Percentiles rank a stretch among this genome's conserved stretches.
Evolutionary conservation across 1,140 invertebrate species (phyloP).

Genomic region (Sinonovacula constricta): DNA sequence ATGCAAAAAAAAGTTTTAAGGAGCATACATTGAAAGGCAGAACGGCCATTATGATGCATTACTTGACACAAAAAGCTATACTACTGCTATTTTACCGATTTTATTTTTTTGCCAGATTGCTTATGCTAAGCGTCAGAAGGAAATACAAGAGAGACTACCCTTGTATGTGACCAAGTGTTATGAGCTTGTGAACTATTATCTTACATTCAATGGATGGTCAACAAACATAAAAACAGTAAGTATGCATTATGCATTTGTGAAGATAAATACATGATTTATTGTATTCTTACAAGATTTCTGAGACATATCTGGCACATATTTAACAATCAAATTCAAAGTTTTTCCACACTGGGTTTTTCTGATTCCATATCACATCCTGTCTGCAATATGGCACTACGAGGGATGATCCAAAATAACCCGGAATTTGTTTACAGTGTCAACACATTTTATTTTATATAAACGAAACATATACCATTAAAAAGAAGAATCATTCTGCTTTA

Average conservation of each 20-base stretch:
- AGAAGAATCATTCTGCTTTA: too few relatives aligned
- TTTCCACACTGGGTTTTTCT: too few relatives aligned
- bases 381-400: too few relatives aligned
- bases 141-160: constrained; percentile 15
- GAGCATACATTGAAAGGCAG: background rate
- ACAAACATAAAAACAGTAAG: constrained; percentile 59
- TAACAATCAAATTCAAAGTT: too few relatives aligned
- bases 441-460: too few relatives aligned
- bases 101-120: constrained; percentile 55
- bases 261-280: background rate
- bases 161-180: constrained; percentile 65
- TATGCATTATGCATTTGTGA: background rate
- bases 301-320: too few relatives aligned
- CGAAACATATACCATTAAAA: too few relatives aligned
- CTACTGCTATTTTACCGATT: too few relatives aligned
- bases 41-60: background rate
- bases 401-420: too few relatives aligned
- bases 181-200: constrained; percentile 70
- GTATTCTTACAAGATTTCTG: too few relatives aligned
- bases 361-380: too few relatives aligned
- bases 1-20: background rate
- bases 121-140: constrained; percentile 64
- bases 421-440: too few relatives aligned
- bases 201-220: constrained; percentile 73
- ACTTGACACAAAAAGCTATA: background rate